phyloP scores from a whole-genome alignment of 2,113 vertebrate species.

The Bos javanicus region DNA sequence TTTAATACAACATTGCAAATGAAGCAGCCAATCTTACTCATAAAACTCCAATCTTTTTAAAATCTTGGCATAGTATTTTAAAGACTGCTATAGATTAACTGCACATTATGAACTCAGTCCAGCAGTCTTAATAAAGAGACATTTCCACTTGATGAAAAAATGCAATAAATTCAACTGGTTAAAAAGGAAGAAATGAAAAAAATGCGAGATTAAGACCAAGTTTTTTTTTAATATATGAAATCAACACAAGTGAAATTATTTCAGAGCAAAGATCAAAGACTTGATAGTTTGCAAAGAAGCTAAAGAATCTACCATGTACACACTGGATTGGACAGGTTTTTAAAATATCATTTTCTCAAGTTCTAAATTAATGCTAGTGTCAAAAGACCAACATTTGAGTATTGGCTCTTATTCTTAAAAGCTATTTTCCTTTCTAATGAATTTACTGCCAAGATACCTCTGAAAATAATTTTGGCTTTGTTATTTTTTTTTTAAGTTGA shows the following conservation, averaged over 20 bases:
- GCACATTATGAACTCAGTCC: constrained; percentile 68
- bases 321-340: background rate
- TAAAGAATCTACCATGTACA: background rate
- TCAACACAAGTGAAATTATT: background rate
- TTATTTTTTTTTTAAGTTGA: background rate
- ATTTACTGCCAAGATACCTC: background rate
- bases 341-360: background rate
- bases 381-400: background rate
- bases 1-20: background rate
- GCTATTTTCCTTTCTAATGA: background rate
- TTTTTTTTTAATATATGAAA: background rate
- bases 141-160: background rate
- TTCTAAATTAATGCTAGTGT: background rate
- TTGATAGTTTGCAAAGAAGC: background rate
- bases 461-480: background rate
- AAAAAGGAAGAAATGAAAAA: background rate
- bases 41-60: constrained; percentile 45
- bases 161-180: background rate
- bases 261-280: background rate
- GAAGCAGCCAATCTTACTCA: background rate
- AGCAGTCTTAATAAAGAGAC: constrained; percentile 27
- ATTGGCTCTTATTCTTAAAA: background rate
- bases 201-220: background rate
- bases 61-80: background rate
- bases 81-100: constrained; percentile 34